Evolutionary conservation across 2,113 vertebrate genomes (phyloP), one percentile per base, ranked within the genome.

Genomic region (Thalassarche chlororhynchos): DNA sequence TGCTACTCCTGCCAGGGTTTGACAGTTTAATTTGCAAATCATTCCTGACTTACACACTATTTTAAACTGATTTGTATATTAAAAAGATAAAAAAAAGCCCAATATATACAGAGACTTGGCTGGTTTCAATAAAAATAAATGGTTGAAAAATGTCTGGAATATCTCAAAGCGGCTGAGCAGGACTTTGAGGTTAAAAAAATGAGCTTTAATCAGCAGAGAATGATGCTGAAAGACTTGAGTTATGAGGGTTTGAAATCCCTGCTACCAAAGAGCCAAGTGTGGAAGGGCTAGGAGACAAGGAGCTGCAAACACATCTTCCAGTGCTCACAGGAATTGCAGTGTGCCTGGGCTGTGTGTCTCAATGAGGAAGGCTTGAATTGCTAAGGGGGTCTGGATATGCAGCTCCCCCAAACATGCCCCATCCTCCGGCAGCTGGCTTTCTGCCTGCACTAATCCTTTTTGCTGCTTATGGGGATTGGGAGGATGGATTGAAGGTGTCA

Each of bases 21-120:
- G 93, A 97, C 93, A 94, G 93, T 93, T 97, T 97, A 97, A 97
- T 97, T 96, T 96, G 87, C 91, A 95, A 97, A 96, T 96, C 78
- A 91, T 88, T 97, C 94, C 84, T 91, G 94, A 95, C 89, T 97
- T 96, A 93, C 46, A 93, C 89, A 84, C 94, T 97, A 96, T 96
- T 97, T 97, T 84, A 96, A 95, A 96, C 93, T 91, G 82, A 96
- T 96, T 83, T 96, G 91, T 97, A 62, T 97, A 96, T 94, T 93
- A 93, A 58, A 88, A 93, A 93, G 81, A 82, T 83, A 12, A 21
- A 92, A 65, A 84, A 72, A 18, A 18, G 17, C 54, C 19, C 28
- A 87, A 70, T 88, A 81, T 97, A 97, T 96, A 96, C 91, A 91
- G 84, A 97, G 75, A 96, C 93, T 97, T 97, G 97, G 91, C 94